Conservation (phyloP, 2,113 vertebrate species). For the Lontra canadensis region DNA sequence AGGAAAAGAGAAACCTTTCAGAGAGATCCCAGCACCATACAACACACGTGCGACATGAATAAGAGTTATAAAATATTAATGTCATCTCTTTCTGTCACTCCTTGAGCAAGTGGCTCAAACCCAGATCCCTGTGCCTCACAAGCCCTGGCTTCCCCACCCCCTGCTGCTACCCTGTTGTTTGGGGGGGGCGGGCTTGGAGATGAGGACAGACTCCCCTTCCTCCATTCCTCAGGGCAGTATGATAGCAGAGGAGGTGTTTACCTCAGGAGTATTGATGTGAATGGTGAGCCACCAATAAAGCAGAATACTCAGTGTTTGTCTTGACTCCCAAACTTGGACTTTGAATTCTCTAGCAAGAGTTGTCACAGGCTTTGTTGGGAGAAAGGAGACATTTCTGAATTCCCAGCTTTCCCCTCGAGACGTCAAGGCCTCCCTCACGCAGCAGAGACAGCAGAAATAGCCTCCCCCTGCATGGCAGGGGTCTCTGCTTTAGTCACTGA, state of each 20-base stretch:
- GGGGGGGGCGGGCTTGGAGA: neutral
- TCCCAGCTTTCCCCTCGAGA: neutral
- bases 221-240: constrained; percentile 75
- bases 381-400: neutral
- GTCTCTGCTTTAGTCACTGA: neutral
- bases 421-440: neutral
- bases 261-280: neutral
- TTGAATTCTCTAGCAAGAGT: neutral
- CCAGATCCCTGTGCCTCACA: neutral
- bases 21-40: neutral
- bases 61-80: neutral
- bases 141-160: neutral
- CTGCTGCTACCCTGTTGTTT: neutral
- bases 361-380: neutral
- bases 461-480: neutral
- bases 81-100: neutral
- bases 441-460: neutral
- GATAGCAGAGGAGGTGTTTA: neutral
- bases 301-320: neutral
- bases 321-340: neutral
- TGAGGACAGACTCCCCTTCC: constrained; percentile 85
- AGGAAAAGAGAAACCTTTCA: neutral
- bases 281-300: neutral
- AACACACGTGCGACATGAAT: neutral
- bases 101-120: neutral